Conservation (phyloP, 2,888 invertebrate species). For the Lasioglossum vierecki region DNA sequence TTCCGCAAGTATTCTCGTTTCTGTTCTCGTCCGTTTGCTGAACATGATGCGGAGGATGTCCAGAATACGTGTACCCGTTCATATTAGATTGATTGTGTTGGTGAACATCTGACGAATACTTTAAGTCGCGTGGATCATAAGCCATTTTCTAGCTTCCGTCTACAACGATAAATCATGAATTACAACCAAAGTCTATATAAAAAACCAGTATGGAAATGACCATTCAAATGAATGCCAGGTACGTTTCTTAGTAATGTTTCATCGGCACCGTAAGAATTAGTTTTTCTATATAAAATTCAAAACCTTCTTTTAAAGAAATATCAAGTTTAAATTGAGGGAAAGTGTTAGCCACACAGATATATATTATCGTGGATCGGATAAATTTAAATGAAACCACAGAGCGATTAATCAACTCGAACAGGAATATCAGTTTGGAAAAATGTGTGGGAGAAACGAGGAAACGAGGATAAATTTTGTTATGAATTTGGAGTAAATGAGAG, state of each 20-base stretch:
- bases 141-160: conserved; percentile 74
- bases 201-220: not conserved
- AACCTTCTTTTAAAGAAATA: no score
- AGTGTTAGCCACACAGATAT: not conserved
- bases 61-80: conserved; percentile 74
- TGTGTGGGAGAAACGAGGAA: no score
- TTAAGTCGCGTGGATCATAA: conserved; percentile 78
- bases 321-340: not conserved
- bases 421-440: no score
- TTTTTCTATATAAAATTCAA: not conserved
- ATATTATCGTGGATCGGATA: not conserved
- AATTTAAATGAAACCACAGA: not conserved
- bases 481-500: no score
- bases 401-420: not conserved
- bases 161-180: conserved; percentile 5
- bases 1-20: conserved; percentile 80
- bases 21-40: conserved; percentile 81
- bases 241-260: not conserved
- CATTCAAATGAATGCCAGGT: not conserved
- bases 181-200: not conserved
- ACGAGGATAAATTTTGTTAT: no score
- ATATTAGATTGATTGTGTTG: conserved; percentile 70
- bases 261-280: not conserved
- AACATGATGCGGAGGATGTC: conserved; percentile 64
- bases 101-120: conserved; percentile 76